These are phyloP conservation scores for Teleogryllus oceanicus DNA, from an alignment of 2,888 invertebrate species.

Conservation along the genomic window DNA sequence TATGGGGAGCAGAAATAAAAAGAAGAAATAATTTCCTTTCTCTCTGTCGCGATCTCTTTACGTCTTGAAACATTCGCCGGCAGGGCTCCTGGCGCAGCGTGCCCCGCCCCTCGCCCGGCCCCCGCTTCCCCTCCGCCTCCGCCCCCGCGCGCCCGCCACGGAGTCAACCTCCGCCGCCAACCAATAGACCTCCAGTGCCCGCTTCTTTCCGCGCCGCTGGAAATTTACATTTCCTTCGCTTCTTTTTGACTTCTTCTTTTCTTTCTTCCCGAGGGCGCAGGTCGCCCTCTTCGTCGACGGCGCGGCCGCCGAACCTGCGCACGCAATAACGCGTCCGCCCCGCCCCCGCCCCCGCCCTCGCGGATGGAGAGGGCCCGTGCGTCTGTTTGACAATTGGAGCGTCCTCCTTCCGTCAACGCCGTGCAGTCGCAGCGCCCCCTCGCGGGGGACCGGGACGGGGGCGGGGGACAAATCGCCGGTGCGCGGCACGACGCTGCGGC, in stretches of 20 bases:
- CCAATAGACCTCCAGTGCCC: conserved; percentile 35
- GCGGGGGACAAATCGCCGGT: not conserved
- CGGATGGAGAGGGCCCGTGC: conserved; percentile 35
- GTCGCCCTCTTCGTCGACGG: conserved; percentile 4
- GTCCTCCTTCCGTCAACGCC: conserved; percentile 27
- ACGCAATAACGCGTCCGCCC: conserved; percentile 26
- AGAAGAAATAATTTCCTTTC: conserved; percentile 36
- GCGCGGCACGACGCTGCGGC: too few species aligned
- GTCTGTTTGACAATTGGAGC: conserved; percentile 38
- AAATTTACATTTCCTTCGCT: conserved; percentile 37
- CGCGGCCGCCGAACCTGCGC: conserved; percentile 27
- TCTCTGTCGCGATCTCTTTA: conserved; percentile 28
- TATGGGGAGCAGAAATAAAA: conserved; percentile 30
- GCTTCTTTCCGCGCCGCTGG: conserved; percentile 36
- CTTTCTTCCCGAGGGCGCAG: conserved; percentile 19
- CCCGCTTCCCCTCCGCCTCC: conserved; percentile 4
- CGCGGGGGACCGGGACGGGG: not conserved
- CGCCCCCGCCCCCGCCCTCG: not conserved
- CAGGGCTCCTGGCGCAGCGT: not conserved
- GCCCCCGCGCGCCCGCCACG: not conserved
- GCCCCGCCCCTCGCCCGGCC: not conserved
- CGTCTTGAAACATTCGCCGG: conserved; percentile 27
- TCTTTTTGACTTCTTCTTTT: conserved; percentile 31
- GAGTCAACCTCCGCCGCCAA: conserved; percentile 30
- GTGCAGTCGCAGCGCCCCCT: not conserved